A percentile compares a stretch with the other conserved stretches of the same genome.
Conservation (phyloP, 2,888 invertebrate species). For the Diarsia mendica region DNA sequence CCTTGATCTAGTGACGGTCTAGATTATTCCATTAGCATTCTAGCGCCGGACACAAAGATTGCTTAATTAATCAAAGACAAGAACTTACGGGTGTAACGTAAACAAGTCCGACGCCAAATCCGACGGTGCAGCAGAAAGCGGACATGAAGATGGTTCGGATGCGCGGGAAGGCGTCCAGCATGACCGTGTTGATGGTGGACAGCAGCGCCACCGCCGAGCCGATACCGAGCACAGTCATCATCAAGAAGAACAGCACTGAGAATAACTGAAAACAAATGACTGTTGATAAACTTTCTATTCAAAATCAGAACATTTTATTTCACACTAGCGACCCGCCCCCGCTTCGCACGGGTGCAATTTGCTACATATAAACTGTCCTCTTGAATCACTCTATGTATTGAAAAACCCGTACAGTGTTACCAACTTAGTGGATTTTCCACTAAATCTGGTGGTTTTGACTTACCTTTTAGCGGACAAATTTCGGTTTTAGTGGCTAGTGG, state of each 20-base stretch:
- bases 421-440: too few relatives aligned
- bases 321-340: too few relatives aligned
- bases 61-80: background rate
- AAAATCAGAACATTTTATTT: background rate
- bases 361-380: too few relatives aligned
- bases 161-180: slow-evolving; percentile 92
- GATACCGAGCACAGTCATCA: slow-evolving; percentile 94
- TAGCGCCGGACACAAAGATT: too few relatives aligned
- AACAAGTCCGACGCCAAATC: slow-evolving; percentile 92
- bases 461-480: too few relatives aligned
- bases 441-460: too few relatives aligned
- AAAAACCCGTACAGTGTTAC: too few relatives aligned
- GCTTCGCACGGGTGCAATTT: too few relatives aligned
- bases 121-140: slow-evolving; percentile 85
- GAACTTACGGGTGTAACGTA: slow-evolving; percentile 93
- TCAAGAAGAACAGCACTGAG: slow-evolving; percentile 94
- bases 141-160: slow-evolving; percentile 91
- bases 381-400: too few relatives aligned
- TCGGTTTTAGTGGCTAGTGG: too few relatives aligned
- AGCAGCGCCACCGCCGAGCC: slow-evolving; percentile 94
- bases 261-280: slow-evolving; percentile 89
- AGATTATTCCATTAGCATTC: background rate
- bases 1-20: background rate
- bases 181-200: slow-evolving; percentile 92
- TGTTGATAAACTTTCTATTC: background rate